Conservation (phyloP, 2,797 vertebrate genomes). For the Melanitta fusca region DNA sequence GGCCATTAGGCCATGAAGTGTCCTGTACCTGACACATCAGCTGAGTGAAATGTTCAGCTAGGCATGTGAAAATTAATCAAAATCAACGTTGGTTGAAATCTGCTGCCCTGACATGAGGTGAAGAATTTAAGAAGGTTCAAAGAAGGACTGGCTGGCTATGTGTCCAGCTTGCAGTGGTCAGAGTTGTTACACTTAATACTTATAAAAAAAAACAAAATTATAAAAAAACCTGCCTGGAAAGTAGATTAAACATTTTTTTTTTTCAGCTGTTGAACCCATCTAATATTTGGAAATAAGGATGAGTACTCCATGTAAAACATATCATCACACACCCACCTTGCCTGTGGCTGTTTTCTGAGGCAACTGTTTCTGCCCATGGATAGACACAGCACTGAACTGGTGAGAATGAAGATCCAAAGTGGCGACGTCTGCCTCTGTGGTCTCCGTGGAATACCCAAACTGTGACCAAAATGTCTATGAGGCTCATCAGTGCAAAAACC, state of each 20-base stretch:
- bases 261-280: background rate
- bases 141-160: background rate
- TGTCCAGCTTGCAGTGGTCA: background rate
- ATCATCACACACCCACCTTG: accelerated
- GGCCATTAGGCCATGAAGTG: background rate
- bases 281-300: background rate
- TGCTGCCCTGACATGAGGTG: background rate
- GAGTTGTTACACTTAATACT: background rate
- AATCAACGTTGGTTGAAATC: background rate
- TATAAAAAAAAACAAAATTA: background rate
- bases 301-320: background rate
- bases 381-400: background rate
- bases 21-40: background rate
- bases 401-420: background rate
- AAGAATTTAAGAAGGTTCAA: background rate
- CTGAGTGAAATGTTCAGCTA: constrained; percentile 8
- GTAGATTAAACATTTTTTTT: background rate
- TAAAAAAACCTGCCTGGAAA: background rate
- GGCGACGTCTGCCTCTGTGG: background rate
- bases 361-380: background rate
- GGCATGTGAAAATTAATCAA: constrained; percentile 28
- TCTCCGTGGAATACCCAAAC: background rate
- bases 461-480: background rate
- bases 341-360: background rate
- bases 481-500: background rate